Conservation (phyloP, 2,113 vertebrate species). For the Pogona vitticeps region DNA sequence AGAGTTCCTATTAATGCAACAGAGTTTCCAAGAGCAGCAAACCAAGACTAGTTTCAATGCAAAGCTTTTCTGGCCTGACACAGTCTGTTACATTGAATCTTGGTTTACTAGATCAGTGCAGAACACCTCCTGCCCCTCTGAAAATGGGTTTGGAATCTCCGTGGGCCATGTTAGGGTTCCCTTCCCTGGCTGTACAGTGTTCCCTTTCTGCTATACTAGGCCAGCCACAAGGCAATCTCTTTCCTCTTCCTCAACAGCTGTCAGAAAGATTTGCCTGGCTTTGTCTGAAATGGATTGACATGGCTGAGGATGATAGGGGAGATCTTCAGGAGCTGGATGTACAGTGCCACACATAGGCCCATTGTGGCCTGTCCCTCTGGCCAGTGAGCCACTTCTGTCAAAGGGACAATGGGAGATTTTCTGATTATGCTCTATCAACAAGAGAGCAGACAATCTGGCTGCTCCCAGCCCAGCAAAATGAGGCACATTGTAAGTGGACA, state of each 20-base stretch:
- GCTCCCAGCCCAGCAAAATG: slow-evolving; percentile 5
- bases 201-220: background rate
- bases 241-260: background rate
- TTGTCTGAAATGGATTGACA: background rate
- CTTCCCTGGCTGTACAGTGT: background rate
- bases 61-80: too few species aligned
- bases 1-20: too few species aligned
- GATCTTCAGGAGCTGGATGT: background rate
- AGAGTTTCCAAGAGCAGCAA: too few species aligned
- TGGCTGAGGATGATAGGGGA: background rate
- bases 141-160: too few species aligned
- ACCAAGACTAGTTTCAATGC: too few species aligned
- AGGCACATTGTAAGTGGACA: slow-evolving; percentile 22
- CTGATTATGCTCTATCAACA: slow-evolving; percentile 29
- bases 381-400: background rate
- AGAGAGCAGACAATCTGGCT: slow-evolving; percentile 30
- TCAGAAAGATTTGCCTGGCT: background rate
- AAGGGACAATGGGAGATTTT: slow-evolving; percentile 38
- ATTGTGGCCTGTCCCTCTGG: background rate
- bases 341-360: background rate
- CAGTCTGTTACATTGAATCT: too few species aligned
- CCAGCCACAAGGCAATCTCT: background rate
- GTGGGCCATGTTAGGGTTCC: background rate
- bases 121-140: too few species aligned
- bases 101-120: too few species aligned